phyloP scores from a whole-genome alignment of 1,140 invertebrate species.

The Meloidogyne exigua region DNA sequence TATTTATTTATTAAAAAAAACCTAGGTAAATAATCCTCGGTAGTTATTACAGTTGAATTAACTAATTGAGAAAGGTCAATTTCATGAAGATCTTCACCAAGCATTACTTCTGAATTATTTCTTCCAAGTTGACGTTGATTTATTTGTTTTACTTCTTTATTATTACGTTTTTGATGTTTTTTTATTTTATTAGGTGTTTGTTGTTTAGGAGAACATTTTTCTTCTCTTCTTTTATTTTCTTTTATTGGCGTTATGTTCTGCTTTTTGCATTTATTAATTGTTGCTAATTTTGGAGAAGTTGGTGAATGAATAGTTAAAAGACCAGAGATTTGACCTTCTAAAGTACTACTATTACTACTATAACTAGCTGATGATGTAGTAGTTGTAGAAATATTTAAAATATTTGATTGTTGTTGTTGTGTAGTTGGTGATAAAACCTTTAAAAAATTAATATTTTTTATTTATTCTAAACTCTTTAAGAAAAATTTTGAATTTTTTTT shows the following conservation, averaged over 20 bases:
- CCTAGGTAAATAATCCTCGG: constrained; percentile 37
- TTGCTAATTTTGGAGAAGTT: neutral
- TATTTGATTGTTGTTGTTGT: neutral
- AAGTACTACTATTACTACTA: neutral
- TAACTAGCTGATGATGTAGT: neutral
- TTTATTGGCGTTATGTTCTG: neutral
- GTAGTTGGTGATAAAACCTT: constrained; percentile 1
- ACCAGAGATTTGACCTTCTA: neutral
- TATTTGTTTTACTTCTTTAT: neutral
- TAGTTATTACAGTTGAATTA: constrained; percentile 35
- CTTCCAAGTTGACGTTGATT: neutral
- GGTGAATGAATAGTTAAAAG: constrained; percentile 15
- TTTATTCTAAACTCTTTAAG: neutral
- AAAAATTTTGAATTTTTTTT: neutral
- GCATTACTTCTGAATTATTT: constrained; percentile 7
- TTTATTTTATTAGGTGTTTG: constrained; percentile 9
- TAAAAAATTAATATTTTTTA: too few relatives aligned
- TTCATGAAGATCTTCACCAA: constrained; percentile 34
- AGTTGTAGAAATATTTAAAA: neutral
- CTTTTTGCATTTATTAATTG: constrained; percentile 4
- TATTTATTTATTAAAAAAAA: neutral
- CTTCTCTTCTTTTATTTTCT: constrained; percentile 11
- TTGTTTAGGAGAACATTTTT: neutral
- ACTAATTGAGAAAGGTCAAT: constrained; percentile 42
- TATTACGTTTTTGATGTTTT: constrained; percentile 3